These are phyloP conservation scores for Bellardia pandia DNA, from an alignment of 2,888 invertebrate genomes.

Conservation along the genomic window DNA sequence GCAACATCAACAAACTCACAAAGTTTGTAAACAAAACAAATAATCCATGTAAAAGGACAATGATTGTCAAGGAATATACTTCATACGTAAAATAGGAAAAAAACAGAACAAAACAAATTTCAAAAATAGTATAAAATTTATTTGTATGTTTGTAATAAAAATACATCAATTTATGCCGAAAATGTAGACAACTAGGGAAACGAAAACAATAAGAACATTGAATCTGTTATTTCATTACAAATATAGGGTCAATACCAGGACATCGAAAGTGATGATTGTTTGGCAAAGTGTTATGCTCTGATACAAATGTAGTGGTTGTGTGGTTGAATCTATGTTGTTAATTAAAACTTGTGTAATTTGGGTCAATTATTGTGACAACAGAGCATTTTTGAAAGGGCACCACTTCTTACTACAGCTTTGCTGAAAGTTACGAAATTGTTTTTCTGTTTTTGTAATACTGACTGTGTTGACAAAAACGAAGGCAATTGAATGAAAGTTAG, in stretches of 20 bases:
- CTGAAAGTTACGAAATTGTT: too few relatives aligned
- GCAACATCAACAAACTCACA: slow-evolving; percentile 6
- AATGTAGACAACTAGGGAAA: neutral
- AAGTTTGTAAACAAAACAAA: slow-evolving; percentile 57
- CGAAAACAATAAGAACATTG: neutral
- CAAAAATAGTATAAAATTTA: slow-evolving; percentile 7
- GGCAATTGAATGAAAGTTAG: too few relatives aligned
- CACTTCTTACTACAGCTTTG: too few relatives aligned
- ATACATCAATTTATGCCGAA: slow-evolving; percentile 1
- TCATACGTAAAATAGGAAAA: neutral
- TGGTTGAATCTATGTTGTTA: neutral
- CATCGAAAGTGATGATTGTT: neutral
- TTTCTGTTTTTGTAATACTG: too few relatives aligned
- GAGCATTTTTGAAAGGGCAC: too few relatives aligned
- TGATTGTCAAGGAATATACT: slow-evolving; percentile 31
- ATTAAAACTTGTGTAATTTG: slow-evolving; percentile 27
- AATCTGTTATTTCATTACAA: neutral
- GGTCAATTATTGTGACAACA: neutral
- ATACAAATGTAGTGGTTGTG: neutral
- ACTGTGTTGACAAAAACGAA: too few relatives aligned
- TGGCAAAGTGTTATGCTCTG: neutral
- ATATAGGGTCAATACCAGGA: neutral
- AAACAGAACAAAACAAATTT: neutral
- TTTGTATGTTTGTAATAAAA: neutral
- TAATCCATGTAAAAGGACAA: slow-evolving; percentile 57